Evolutionary conservation across 1,140 invertebrate species (phyloP), one percentile per base, ranked within the genome.

Genomic region (Drosophila dunni): DNA sequence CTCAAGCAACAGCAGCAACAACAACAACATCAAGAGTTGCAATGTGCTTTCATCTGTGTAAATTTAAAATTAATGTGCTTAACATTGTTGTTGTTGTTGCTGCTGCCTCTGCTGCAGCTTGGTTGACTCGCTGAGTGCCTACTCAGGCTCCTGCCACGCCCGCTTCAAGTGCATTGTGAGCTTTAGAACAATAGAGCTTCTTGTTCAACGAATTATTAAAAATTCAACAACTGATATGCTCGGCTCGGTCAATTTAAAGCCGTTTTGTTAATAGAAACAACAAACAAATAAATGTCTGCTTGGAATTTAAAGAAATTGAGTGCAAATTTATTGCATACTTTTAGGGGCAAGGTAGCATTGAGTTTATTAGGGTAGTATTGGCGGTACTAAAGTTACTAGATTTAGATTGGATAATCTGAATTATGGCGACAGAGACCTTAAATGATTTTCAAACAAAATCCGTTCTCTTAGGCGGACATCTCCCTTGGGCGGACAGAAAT

Each of bases 11-110:
- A 61, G 24, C 48, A 64, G 45, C n/a, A 71, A 57, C 58, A 56
- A 71, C 51, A 62, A 63, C 38, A 53, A 45, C 9, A 70, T 44
- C 38, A 57, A 24, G 34, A 64, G 60, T 46, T 70, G 67, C 76
- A 78, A 53, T 78, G 78, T 66, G 57, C 79, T 72, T 75, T 88
- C 76, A 69, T 56, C 79, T 82, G 84, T 78, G 70, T 44, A 71
- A 88, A 88, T 84, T 84, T 81, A 89, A 89, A 88, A 88, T 88
- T 84, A 88, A 88, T 86, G 84, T 75, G 65, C 67, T 58, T 54
- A 67, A 65, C 57, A 33, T 46, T 70, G 57, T 29, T 70, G 50
- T 53, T 58, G 57, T 20, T 54, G 29, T 42, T 56, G 50, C 5
- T 69, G 42, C 17, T 45, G 56, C 29, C 34, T 29, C 33, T 63